Base-by-base conservation (phyloP, 2,797 vertebrate species). In the Borostomias antarcticus region DNA sequence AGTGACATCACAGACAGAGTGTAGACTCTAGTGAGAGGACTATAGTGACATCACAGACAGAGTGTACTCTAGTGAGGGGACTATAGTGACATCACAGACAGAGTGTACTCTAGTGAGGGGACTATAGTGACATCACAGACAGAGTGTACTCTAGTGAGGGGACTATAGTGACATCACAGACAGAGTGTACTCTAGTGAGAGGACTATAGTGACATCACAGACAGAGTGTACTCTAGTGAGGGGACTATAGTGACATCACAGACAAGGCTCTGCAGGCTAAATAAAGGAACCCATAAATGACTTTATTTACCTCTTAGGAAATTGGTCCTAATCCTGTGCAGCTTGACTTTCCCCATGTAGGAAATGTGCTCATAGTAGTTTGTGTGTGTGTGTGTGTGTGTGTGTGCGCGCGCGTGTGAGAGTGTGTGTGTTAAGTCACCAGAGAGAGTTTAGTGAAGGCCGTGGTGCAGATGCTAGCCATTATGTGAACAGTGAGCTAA, bases 271-370 rank as follows among this genome's bases (percentile, higher is more conserved):
- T 71, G 67, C 40, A 13, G 65, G 63, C 48, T 70, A 73, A 71
- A 60, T 64, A 21, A 62, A 60, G 25, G 21, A 66, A 53, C 43
- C 50, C 58, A 79, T 70, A 70, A 77, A 78, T 40, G 5, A 62
- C 58, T 81, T 81, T 71, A 76, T 82, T 74, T 67, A 79, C 37
- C 64, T 79, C 69, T 57, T 51, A 76, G 76, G 75, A 82, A 84
- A 82, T 73, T 74, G 65, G 47, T 64, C 66, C 40, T 74, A 74
- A 85, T 75, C 37, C 51, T 66, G 43, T 4, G 13, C 64, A 60
- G 70, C 64, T 65, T 75, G 33, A 69, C 68, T 75, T 64, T 77
- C 30, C 43, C 57, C n/a, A 17, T 40, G 48, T 63, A 67, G 72
- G 29, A 76, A 77, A 64, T n/a, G 30, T 52, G 60, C 15, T 26